Evolutionary conservation across 1,140 invertebrate genomes (phyloP), one percentile per base, ranked within the genome.

Genomic region (Harlomillsia oculata): DNA sequence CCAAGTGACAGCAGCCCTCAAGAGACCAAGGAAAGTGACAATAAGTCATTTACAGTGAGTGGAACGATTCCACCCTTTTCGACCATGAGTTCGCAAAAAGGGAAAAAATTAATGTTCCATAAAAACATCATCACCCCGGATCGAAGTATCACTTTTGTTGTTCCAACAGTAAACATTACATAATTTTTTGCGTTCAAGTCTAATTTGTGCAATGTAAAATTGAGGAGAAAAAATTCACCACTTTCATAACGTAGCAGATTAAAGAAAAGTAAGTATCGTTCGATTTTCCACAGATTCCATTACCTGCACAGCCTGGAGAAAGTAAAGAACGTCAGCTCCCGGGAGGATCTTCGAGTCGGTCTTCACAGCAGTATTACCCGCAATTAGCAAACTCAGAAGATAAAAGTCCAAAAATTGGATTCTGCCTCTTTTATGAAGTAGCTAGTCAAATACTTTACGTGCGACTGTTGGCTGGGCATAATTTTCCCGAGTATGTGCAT

Each of bases 91-190:
- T 51, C 36, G 37, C 16, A 36, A 13, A 59, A 53, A 53, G 43
- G 36, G 18, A 37, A 53, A 39, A 54, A 59, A 16, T 48, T 53
- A 25, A 23, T 48, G 28, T 30, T 36, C 1, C 56, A 63, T 30
- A 58, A 59, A 39, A 65, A 65, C 51, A 62, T 65, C 16, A 59
- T 65, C 26, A 65, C 59, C 6, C 63, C 63, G 14, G 56, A 65
- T 32, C 45, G 53, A n/a, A 59, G 43, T 34, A 52, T 65, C n/a
- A 37, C 44, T 8, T 65, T 65, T 46, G 59, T 65, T 6, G 57
- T 65, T 18, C 63, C 63, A 13, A 65, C 60, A 21, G 63, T 65
- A 62, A 41, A 39, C 30, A 23, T 21, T 1, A 9, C n/a, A n/a
- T n/a, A n/a, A n/a, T n/a, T n/a, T n/a, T n/a, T n/a, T n/a, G n/a